phyloP scores from a whole-genome alignment of 1,140 invertebrate species.

The Lepidurus packardi region DNA sequence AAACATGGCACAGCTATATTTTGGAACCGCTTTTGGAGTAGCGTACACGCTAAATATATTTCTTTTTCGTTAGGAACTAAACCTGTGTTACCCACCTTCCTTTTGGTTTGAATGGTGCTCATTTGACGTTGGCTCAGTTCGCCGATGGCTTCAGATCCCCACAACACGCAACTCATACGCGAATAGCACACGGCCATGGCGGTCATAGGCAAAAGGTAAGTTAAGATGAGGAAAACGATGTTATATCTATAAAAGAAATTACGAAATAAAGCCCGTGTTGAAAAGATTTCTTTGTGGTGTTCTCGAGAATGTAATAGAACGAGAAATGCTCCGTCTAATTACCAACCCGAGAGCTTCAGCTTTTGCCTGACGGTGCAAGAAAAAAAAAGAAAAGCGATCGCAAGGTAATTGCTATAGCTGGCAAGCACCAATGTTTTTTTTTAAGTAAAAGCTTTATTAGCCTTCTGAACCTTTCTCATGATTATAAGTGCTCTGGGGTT shows the following conservation, averaged over 20 bases:
- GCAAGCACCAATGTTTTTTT: background rate
- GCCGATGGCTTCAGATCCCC: constrained; percentile 76
- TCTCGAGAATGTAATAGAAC: background rate
- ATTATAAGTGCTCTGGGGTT: background rate
- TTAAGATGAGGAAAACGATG: constrained; percentile 73
- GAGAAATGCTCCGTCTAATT: background rate
- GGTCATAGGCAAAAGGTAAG: constrained; percentile 84
- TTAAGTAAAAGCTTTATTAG: background rate
- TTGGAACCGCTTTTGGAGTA: background rate
- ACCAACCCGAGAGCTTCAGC: too few relatives aligned
- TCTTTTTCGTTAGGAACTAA: background rate
- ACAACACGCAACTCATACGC: constrained; percentile 63
- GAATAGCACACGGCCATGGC: constrained; percentile 82
- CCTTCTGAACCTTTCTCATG: background rate
- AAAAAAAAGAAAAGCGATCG: background rate
- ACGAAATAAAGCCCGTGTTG: background rate
- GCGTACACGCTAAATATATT: background rate
- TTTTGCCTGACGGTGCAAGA: too few relatives aligned
- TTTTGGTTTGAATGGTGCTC: constrained; percentile 77
- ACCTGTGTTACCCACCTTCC: constrained; percentile 61
- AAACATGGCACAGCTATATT: background rate
- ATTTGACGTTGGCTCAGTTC: constrained; percentile 77
- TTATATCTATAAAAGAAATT: constrained; percentile 66
- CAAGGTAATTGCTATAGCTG: background rate
- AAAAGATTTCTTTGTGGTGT: background rate